Percentiles rank a stretch among this genome's conserved stretches.
Conservation (phyloP, 2,113 vertebrate genomes). For the Tautogolabrus adspersus region DNA sequence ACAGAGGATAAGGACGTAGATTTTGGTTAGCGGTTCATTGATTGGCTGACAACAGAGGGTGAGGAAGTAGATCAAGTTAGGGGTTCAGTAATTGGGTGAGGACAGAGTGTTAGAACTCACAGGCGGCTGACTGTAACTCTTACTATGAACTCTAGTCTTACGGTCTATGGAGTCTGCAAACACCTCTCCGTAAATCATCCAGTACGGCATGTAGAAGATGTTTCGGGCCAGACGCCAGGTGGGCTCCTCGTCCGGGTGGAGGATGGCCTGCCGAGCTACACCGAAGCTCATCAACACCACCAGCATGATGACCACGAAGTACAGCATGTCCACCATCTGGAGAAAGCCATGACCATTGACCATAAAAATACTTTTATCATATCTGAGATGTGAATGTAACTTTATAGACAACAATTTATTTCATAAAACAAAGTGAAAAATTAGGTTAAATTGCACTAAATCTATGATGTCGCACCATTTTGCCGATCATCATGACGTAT, state of each 20-base stretch:
- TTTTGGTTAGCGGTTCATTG: neutral
- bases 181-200: conserved; percentile 99
- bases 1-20: neutral
- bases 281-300: conserved; percentile 99
- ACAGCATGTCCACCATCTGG: conserved; percentile 99
- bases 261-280: conserved; percentile 95
- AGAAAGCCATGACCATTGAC: neutral
- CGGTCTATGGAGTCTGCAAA: conserved; percentile 99
- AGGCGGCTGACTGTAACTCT: conserved; percentile 85
- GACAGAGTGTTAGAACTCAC: conserved; percentile 6
- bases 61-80: neutral
- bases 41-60: neutral
- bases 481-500: conserved; percentile 99
- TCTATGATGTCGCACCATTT: conserved; percentile 88
- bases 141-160: conserved; percentile 99
- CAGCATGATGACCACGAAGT: conserved; percentile 99
- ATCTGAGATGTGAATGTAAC: neutral
- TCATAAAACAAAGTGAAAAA: too few species aligned
- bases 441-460: neutral
- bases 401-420: too few species aligned
- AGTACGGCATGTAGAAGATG: conserved; percentile 99
- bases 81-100: neutral
- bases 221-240: conserved; percentile 96
- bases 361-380: too few species aligned
- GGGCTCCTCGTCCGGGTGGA: conserved; percentile 96